Conservation (phyloP, 1,140 invertebrate genomes). For the Polyergus mexicanus region DNA sequence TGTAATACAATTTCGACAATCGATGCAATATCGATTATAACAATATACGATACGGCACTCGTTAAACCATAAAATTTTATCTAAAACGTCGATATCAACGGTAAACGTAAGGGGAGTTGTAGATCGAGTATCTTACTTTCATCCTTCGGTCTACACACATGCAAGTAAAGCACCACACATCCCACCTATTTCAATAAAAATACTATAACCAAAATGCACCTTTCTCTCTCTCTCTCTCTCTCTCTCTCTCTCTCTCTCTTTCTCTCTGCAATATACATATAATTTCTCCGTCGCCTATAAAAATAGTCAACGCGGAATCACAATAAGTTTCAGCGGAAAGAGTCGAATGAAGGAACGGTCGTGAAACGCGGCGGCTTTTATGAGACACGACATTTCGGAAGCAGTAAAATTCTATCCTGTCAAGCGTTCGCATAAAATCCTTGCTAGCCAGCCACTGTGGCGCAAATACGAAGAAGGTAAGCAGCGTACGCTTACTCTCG, state of each 20-base stretch:
- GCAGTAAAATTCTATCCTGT: constrained; percentile 79
- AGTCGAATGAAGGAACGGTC: constrained; percentile 67
- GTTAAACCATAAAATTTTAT: background rate
- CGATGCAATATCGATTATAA: background rate
- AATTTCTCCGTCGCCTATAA: constrained; percentile 67
- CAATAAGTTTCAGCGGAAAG: constrained; percentile 73
- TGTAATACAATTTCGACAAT: background rate
- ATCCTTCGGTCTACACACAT: background rate
- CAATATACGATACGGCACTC: background rate
- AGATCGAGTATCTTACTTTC: constrained; percentile 9
- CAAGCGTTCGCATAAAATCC: constrained; percentile 77
- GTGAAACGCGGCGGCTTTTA: constrained; percentile 75
- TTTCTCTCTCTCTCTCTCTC: background rate
- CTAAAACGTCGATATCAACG: background rate
- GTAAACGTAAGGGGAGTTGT: background rate
- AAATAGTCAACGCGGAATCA: constrained; percentile 73
- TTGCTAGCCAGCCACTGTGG: constrained; percentile 28
- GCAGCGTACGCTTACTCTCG: background rate
- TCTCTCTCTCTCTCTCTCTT: too few relatives aligned
- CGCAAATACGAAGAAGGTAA: constrained; percentile 48
- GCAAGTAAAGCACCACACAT: background rate
- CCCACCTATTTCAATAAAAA: constrained; percentile 67
- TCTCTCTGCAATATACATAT: constrained; percentile 42
- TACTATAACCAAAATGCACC: constrained; percentile 61
- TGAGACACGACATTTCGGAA: constrained; percentile 77